phyloP scores from a whole-genome alignment of 2,888 invertebrate genomes.

The Eumerus sabulonum region DNA sequence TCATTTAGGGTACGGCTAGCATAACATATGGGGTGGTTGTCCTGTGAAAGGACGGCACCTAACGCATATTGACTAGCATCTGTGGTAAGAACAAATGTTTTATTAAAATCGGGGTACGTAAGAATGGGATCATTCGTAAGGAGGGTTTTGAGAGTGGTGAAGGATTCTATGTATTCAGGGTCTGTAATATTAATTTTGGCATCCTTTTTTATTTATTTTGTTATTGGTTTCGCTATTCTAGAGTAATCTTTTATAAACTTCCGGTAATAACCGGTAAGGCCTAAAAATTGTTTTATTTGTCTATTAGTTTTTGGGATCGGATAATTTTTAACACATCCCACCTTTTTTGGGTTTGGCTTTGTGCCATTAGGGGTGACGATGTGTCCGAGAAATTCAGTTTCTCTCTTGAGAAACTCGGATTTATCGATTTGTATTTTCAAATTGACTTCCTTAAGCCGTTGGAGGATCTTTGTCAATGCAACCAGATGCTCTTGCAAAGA shows the following conservation, averaged over 20 bases:
- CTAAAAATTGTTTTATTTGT: constrained; percentile 43
- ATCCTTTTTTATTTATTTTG: constrained; percentile 51
- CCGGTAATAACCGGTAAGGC: constrained; percentile 51
- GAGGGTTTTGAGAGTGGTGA: constrained; percentile 54
- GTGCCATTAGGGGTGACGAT: constrained; percentile 58
- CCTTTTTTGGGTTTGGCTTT: constrained; percentile 27
- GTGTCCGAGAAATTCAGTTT: constrained; percentile 70
- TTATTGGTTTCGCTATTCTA: constrained; percentile 51
- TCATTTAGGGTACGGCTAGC: constrained; percentile 70
- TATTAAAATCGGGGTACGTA: constrained; percentile 49
- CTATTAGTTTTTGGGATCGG: constrained; percentile 59
- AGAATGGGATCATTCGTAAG: constrained; percentile 46
- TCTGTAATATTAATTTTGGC: constrained; percentile 48
- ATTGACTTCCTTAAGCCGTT: constrained; percentile 40
- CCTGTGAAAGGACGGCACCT: constrained; percentile 71
- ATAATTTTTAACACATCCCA: constrained; percentile 24
- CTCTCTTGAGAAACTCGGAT: constrained; percentile 58
- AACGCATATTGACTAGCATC: constrained; percentile 71
- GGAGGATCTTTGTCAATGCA: constrained; percentile 46
- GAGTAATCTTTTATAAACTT: constrained; percentile 57
- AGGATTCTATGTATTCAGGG: constrained; percentile 42
- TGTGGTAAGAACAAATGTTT: constrained; percentile 71
- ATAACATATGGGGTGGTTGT: constrained; percentile 71
- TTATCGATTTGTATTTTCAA: constrained; percentile 65
- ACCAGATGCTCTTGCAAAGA: constrained; percentile 60